Conservation (phyloP, 2,797 vertebrate genomes). For the Oophaga sylvatica region DNA sequence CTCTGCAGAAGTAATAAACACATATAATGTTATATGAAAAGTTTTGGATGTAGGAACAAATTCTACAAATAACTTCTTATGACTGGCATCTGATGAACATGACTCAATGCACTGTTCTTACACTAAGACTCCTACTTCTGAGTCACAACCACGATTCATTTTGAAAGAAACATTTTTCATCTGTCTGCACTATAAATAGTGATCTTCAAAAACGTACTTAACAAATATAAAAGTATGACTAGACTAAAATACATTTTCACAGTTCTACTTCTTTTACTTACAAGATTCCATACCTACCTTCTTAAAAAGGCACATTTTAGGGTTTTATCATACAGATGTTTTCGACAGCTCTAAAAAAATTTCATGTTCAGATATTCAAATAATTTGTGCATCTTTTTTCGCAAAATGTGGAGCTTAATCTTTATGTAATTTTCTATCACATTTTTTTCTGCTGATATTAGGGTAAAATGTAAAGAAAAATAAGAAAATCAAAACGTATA, state of each 20-base stretch:
- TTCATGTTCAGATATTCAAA: too few species aligned
- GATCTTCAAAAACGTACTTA: neutral
- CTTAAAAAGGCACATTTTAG: too few species aligned
- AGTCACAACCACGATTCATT: neutral
- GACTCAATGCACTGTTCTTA: neutral
- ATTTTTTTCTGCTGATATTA: too few species aligned
- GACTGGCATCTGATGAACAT: conserved; percentile 1
- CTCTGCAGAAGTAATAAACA: neutral
- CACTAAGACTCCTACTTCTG: conserved; percentile 13
- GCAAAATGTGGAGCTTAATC: too few species aligned
- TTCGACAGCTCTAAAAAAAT: too few species aligned
- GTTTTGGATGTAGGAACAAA: neutral
- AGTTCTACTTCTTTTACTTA: neutral
- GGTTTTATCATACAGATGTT: too few species aligned
- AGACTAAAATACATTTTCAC: neutral
- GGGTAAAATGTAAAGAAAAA: too few species aligned
- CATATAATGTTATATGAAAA: neutral
- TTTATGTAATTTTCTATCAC: too few species aligned
- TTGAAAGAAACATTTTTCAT: conserved; percentile 21
- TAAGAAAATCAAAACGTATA: too few species aligned
- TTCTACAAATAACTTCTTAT: conserved; percentile 8
- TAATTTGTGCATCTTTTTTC: too few species aligned
- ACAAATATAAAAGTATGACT: neutral
- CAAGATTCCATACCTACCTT: neutral
- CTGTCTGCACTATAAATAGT: neutral